Conservation (phyloP, 2,888 invertebrate genomes). For the Heteromurus nitidus region DNA sequence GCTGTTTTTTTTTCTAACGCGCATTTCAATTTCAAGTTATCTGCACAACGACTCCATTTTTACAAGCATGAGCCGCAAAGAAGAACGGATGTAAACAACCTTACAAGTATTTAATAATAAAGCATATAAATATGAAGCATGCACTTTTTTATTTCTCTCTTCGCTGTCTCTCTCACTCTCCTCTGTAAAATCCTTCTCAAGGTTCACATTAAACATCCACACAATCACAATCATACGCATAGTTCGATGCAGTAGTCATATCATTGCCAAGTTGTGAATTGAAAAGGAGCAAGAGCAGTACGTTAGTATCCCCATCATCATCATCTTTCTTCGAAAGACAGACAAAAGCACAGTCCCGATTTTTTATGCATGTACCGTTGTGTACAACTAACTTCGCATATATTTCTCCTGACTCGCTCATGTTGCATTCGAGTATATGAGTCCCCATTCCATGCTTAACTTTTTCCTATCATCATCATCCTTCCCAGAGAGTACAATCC, state of each 20-base stretch:
- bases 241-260: slow-evolving; percentile 20
- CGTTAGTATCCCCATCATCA: not conserved
- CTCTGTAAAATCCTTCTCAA: not conserved
- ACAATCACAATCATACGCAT: not conserved
- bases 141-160: slow-evolving; percentile 6
- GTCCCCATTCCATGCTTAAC: slow-evolving; percentile 40
- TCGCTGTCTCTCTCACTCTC: too few species aligned
- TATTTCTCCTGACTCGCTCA: slow-evolving; percentile 2
- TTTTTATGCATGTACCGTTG: slow-evolving; percentile 13
- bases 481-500: slow-evolving; percentile 22
- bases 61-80: not conserved
- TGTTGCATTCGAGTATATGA: slow-evolving; percentile 29
- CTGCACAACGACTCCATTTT: not conserved
- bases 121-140: slow-evolving; percentile 23
- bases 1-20: slow-evolving; percentile 17
- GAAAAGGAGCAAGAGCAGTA: slow-evolving; percentile 12
- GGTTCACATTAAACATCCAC: slow-evolving; percentile 2
- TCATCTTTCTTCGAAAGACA: slow-evolving; percentile 1
- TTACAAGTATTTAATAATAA: slow-evolving; percentile 13
- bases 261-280: not conserved
- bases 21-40: not conserved
- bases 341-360: slow-evolving; percentile 10
- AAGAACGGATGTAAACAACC: slow-evolving; percentile 32
- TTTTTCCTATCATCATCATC: slow-evolving; percentile 32
- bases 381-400: not conserved